phyloP scores from a whole-genome alignment of 2,797 vertebrate species.

The Oreonectes daqikongensis region DNA sequence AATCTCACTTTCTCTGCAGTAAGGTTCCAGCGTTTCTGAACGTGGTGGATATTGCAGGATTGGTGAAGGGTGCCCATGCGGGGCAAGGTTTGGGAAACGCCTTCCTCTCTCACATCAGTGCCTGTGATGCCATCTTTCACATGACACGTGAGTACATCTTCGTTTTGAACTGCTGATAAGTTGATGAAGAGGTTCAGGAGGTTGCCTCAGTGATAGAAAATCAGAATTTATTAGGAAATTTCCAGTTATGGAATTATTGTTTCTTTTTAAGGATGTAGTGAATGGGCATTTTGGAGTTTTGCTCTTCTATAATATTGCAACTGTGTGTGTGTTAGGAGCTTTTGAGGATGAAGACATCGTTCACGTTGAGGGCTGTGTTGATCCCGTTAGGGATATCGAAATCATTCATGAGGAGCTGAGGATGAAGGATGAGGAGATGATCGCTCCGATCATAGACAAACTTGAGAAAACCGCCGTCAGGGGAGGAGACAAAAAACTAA shows the following conservation, averaged over 20 bases:
- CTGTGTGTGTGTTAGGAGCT: conserved; percentile 76
- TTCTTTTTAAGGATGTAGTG: background rate
- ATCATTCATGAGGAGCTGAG: conserved; percentile 91
- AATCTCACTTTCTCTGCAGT: conserved; percentile 69
- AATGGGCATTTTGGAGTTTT: conserved; percentile 11
- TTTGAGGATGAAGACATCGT: conserved; percentile 99
- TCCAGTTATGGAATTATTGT: too few relatives aligned
- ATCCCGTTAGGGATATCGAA: conserved; percentile 88
- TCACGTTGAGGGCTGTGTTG: conserved; percentile 94
- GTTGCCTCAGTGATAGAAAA: too few relatives aligned
- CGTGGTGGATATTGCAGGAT: conserved; percentile 96
- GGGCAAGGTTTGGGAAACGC: conserved; percentile 97
- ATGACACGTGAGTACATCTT: conserved; percentile 87
- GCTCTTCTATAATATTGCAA: background rate
- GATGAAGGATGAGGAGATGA: conserved; percentile 95
- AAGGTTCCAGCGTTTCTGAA: conserved; percentile 98
- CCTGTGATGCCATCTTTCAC: conserved; percentile 96
- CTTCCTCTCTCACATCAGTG: conserved; percentile 97
- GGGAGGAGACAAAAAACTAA: conserved; percentile 96
- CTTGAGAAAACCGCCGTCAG: conserved; percentile 96
- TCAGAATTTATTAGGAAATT: too few relatives aligned
- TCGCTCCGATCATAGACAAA: conserved; percentile 89
- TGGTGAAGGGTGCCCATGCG: conserved; percentile 94
- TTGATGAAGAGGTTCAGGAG: background rate
- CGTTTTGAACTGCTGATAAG: conserved; percentile 3